phyloP scores from a whole-genome alignment of 2,113 vertebrate species.

The Pseudonaja textilis region DNA sequence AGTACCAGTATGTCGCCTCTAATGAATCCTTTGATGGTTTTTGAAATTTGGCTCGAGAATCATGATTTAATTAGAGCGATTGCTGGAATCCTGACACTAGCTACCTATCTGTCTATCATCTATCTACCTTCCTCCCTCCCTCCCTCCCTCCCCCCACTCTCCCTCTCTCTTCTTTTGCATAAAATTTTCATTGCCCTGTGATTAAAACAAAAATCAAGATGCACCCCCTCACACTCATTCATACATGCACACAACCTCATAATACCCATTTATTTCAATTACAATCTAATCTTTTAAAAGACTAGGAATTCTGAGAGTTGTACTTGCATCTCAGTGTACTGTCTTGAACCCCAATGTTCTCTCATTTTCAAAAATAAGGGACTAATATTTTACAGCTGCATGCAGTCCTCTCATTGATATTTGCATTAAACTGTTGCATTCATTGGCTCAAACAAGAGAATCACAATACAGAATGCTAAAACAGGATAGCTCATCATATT shows the following conservation, averaged over 20 bases:
- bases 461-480: background rate
- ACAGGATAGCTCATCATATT: background rate
- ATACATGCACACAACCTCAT: background rate
- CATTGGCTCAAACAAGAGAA: background rate
- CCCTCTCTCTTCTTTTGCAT: background rate
- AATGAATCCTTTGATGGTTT: no score
- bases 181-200: background rate
- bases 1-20: no score
- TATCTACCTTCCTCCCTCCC: no score
- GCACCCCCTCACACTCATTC: background rate
- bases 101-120: no score
- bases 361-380: background rate
- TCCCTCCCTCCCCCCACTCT: no score
- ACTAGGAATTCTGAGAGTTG: background rate
- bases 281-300: background rate
- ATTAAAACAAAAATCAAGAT: background rate
- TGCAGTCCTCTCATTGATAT: background rate
- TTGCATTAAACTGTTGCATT: background rate
- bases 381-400: background rate
- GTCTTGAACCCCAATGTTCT: background rate
- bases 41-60: no score
- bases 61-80: no score
- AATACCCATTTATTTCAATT: background rate
- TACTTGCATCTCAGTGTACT: background rate
- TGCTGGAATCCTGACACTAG: no score